Conservation (phyloP, 2,888 invertebrate species). For the Ormyrus labotus region DNA sequence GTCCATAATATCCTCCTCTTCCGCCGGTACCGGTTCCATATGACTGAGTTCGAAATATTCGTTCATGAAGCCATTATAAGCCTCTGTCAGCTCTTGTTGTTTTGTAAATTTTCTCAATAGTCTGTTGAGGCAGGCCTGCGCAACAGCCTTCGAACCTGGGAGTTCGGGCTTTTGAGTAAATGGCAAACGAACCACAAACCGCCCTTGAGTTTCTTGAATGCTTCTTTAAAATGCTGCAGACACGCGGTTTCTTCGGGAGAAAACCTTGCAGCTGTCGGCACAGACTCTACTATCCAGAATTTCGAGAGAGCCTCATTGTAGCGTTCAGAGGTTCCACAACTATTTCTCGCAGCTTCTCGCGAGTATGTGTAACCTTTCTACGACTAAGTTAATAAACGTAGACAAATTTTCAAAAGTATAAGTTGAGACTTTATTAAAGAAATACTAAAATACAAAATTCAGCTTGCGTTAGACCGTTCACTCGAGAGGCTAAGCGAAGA, state of each 20-base stretch:
- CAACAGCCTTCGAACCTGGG: not conserved
- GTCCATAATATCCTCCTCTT: not conserved
- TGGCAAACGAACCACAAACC: not conserved
- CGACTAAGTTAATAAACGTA: too few relatives aligned
- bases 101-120: not conserved
- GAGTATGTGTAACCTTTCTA: too few relatives aligned
- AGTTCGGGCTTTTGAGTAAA: not conserved
- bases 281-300: constrained; percentile 2
- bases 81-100: not conserved
- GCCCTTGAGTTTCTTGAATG: not conserved
- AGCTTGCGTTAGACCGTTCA: too few relatives aligned
- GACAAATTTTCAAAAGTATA: too few relatives aligned
- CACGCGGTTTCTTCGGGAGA: not conserved
- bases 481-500: too few relatives aligned
- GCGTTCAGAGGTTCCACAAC: too few relatives aligned
- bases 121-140: not conserved
- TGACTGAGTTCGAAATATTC: constrained; percentile 1
- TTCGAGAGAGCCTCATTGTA: not conserved
- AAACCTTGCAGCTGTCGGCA: not conserved
- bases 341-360: too few relatives aligned
- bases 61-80: not conserved
- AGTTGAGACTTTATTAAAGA: too few relatives aligned
- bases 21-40: not conserved
- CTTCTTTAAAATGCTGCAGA: not conserved
- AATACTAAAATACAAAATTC: too few relatives aligned